Evolutionary conservation across 1,140 invertebrate species (phyloP), one percentile per base, ranked within the genome.

Genomic region (Panagrolaimus sp.): DNA sequence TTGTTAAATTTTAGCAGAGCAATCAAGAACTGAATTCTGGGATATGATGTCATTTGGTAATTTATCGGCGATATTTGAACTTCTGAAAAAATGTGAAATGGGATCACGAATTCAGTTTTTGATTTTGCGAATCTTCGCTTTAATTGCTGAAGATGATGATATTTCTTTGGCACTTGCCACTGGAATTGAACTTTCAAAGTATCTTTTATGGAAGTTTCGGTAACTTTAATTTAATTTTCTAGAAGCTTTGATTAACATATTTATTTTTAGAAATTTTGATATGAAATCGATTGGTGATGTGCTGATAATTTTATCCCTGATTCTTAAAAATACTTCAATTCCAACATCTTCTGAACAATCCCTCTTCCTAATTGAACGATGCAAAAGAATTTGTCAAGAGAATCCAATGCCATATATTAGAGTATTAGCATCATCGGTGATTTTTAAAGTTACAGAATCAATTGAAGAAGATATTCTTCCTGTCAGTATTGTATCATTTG

Each of bases 241-340:
- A 38, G 8, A 58, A 58, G 0, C 28, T 1, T 21, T 24, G 21
- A 21, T 9, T n/a, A 26, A 58, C 28, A 14, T 5, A 58, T 21
- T 28, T 12, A 2, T 5, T 58, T 58, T 14, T n/a, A 58, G 52
- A 21, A 58, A 58, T 8, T 58, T 58, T 8, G 52, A 58, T n/a
- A 58, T 28, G 21, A 58, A 58, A 58, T 58, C 21, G 10, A 58
- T 58, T 28, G 52, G 52, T 28, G 52, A 58, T 28, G 52, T 58
- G 3, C 17, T 58, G 10, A 58, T 58, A 21, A 58, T 58, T 8
- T 21, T 58, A 9, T 58, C 21, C 4, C 14, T 26, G 10, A 58
- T 28, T 10, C 21, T 58, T 8, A 5, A 28, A 4, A n/a, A 26
- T 12, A 26, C 52, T 3, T 58, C 52, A 12, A 58, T 58, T 28